Percentiles rank a stretch among this genome's conserved stretches.
phyloP scores from a whole-genome alignment of 2,113 vertebrate genomes.

The Epinephelus cyanopodus region DNA sequence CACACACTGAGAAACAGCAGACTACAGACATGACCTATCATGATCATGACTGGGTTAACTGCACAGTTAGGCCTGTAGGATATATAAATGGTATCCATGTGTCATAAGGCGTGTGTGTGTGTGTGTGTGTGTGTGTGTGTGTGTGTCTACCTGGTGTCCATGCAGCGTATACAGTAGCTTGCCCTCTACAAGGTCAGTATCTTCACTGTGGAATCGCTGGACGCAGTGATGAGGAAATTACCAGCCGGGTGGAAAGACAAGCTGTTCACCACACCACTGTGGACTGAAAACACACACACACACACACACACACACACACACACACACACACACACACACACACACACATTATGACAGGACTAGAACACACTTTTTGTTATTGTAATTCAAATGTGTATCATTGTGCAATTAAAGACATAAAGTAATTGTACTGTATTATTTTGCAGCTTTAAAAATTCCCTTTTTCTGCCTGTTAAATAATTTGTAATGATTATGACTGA shows the following conservation, averaged over 20 bases:
- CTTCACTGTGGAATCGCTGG: conserved; percentile 96
- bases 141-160: conserved; percentile 91
- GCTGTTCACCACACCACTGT: conserved; percentile 91
- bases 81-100: conserved; percentile 5
- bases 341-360: conserved; percentile 5
- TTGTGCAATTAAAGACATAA: neutral
- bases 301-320: conserved; percentile 34
- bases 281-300: conserved; percentile 88
- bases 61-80: conserved; percentile 7
- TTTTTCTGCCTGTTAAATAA: neutral
- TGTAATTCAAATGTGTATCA: conserved; percentile 6
- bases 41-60: conserved; percentile 22
- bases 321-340: conserved; percentile 49
- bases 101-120: neutral
- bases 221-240: conserved; percentile 94
- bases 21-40: conserved; percentile 25
- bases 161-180: conserved; percentile 95
- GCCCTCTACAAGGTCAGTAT: conserved; percentile 95
- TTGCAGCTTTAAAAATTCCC: neutral
- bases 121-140: conserved; percentile 10
- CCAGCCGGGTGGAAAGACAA: conserved; percentile 95
- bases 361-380: neutral
- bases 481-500: neutral
- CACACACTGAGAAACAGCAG: conserved; percentile 1
- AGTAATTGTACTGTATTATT: neutral